Percentiles rank a stretch among this genome's conserved stretches.
Evolutionary conservation across 35 echinoderm and acorn worm genomes (phyloP).

Genomic region (Ptychodera flava): DNA sequence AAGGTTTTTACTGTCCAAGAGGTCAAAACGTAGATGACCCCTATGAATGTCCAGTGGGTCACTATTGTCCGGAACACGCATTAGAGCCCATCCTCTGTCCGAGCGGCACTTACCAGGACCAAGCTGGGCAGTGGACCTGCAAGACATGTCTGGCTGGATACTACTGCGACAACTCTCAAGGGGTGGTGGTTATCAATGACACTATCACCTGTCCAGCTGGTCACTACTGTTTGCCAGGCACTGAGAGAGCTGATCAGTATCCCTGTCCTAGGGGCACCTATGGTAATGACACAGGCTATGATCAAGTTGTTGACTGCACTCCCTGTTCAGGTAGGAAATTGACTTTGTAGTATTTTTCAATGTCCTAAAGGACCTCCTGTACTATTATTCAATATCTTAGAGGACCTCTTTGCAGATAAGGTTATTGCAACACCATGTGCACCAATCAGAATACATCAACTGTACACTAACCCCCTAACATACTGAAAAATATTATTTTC

Average conservation of each 20-base stretch:
- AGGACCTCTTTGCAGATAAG: no score
- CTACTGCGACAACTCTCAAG: slow-evolving; percentile 89
- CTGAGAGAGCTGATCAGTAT: slow-evolving; percentile 53
- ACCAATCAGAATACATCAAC: no score
- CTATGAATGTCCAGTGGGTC: slow-evolving; percentile 69
- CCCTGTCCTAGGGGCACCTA: slow-evolving; percentile 88
- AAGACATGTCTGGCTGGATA: slow-evolving; percentile 78
- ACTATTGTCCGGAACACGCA: slow-evolving; percentile 82
- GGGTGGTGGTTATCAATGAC: slow-evolving; percentile 70
- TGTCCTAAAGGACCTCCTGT: background rate
- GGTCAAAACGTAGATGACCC: slow-evolving; percentile 70
- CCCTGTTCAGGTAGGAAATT: slow-evolving; percentile 66
- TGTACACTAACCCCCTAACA: no score
- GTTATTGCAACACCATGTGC: no score
- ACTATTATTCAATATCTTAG: background rate
- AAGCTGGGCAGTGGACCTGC: slow-evolving; percentile 74
- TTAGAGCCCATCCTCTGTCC: slow-evolving; percentile 89
- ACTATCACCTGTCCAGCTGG: slow-evolving; percentile 76
- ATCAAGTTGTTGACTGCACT: slow-evolving; percentile 60
- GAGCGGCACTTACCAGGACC: slow-evolving; percentile 70
- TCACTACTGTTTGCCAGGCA: slow-evolving; percentile 67
- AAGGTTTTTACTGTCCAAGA: slow-evolving; percentile 85
- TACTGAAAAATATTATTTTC: no score
- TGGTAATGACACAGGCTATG: slow-evolving; percentile 83
- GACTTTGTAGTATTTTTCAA: background rate